Evolutionary conservation across 35 echinoderm and acorn worm species (phyloP), one percentile per base, ranked within the genome.

Genomic region (Stichopus chloronotus): DNA sequence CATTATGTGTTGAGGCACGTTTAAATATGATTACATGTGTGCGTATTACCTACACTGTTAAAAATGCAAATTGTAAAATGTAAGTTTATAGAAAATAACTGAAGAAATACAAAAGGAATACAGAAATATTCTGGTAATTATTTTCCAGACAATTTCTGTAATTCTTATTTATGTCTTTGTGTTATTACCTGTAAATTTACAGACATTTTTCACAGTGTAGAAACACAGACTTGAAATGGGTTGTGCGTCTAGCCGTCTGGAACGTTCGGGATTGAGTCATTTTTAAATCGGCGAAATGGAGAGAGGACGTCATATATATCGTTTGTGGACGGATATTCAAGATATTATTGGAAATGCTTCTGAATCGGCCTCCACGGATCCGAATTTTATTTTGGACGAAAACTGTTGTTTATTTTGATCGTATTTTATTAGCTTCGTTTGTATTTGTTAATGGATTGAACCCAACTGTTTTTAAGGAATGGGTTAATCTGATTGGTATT

Each of bases 271-370:
- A 6, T 2, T 14, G 14, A 22, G 74, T 5, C 74, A 78, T 21
- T 24, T 78, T 23, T 4, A 78, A 78, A 78, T 5, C 21, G 17
- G 76, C 76, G 17, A 1, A 21, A 78, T 78, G 76, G 76, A 8
- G 20, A 22, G 76, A 78, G 76, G 74, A 78, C 74, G 19, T 6
- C 20, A 78, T 78, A 78, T 78, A 20, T 78, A 78, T 78, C 76
- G 23, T 21, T 74, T 93, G 52, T 92, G 90, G 90, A 81, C 30
- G 55, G 90, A 82, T 20, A 81, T 92, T 25, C 91, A 92, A 59
- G 91, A 92, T 23, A 83, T 92, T 83, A 83, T 92, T 92, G 76
- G 91, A 24, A 63, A 92, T 92, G 91, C 91, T 57, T 20, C 16
- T 10, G 9, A 30, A 43, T 92, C n/a, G 78, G 91, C 91, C 91